These are phyloP conservation scores for Phyllopteryx taeniolatus DNA, from an alignment of 2,113 vertebrate species.

Conservation along the genomic window DNA sequence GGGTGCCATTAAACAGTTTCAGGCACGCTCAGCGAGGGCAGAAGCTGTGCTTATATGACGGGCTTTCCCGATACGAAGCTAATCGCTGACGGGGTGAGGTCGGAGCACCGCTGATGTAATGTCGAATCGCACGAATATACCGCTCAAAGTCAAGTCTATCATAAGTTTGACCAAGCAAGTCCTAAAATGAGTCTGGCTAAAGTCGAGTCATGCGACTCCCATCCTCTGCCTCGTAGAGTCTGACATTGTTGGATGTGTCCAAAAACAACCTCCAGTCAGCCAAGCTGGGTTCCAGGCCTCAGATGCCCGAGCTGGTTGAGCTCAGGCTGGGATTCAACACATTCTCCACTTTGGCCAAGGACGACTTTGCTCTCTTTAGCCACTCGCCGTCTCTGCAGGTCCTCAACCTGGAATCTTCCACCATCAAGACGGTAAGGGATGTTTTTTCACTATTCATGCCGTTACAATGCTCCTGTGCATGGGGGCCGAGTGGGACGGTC, in stretches of 20 bases:
- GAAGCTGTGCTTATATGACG: too few relatives aligned
- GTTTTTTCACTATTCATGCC: not conserved
- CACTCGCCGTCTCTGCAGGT: constrained; percentile 70
- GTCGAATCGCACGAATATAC: too few relatives aligned
- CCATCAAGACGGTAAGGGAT: constrained; percentile 79
- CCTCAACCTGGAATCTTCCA: constrained; percentile 81
- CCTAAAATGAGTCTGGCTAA: not conserved
- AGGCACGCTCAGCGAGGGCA: too few relatives aligned
- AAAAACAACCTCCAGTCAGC: constrained; percentile 79
- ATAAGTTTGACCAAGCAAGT: too few relatives aligned
- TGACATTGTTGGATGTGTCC: constrained; percentile 83
- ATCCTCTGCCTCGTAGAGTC: constrained; percentile 68
- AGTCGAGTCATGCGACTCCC: not conserved
- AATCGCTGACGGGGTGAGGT: too few relatives aligned
- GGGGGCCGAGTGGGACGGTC: constrained; percentile 6
- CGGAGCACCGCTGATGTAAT: too few relatives aligned
- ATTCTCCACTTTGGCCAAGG: constrained; percentile 71
- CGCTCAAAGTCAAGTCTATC: too few relatives aligned
- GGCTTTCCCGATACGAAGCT: too few relatives aligned
- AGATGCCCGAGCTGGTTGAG: constrained; percentile 76
- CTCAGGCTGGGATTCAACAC: constrained; percentile 76
- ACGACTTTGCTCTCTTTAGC: constrained; percentile 81
- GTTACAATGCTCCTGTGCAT: not conserved
- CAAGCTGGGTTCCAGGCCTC: constrained; percentile 74
- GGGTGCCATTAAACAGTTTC: too few relatives aligned